Evolutionary conservation across 2,113 vertebrate genomes (phyloP), one percentile per base, ranked within the genome.

Genomic region (Podiceps cristatus): DNA sequence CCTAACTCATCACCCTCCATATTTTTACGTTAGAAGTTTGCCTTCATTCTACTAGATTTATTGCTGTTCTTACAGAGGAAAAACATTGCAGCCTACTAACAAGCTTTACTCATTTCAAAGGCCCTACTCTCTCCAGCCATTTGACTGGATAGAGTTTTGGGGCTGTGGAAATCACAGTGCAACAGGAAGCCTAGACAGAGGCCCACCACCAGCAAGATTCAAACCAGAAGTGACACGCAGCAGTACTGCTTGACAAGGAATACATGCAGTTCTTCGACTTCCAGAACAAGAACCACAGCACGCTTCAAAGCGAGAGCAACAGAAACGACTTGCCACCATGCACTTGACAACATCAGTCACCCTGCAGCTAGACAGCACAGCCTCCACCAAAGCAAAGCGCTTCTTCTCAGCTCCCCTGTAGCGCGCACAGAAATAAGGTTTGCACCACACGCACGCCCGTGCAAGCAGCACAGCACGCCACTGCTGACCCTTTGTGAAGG

Each of bases 401-500:
- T 22, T 17, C 10, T 20, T 47, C 60, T 44, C 69, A 59, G 23
- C 58, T 55, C 75, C 45, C 24, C 19, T 11, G 5, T 5, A 44
- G 33, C 1, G 0, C 0, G 0, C 1, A 25, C 64, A 59, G 35
- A 63, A 58, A 13, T 3, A 35, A n/a, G 35, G 62, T 37, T 37
- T 37, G 37, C 37, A 37, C 73, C 42, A 49, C 17, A 20, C 0
- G 0, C 4, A 17, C 22, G 29, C 22, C 28, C 55, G 33, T 52
- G 29, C 7, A 18, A 7, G 0, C 5, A 76, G 27, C 2, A 23
- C 37, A 50, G 49, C 53, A 15, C 3, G 3, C 15, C 20, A 3
- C 19, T 56, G 44, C 33, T 6, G 13, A 67, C 16, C 27, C 11
- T 29, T 35, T 2, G 13, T 1, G 24, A 78, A 50, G 53, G 35